Conservation (phyloP, 1,140 invertebrate genomes). For the Aradophagus sp. region DNA sequence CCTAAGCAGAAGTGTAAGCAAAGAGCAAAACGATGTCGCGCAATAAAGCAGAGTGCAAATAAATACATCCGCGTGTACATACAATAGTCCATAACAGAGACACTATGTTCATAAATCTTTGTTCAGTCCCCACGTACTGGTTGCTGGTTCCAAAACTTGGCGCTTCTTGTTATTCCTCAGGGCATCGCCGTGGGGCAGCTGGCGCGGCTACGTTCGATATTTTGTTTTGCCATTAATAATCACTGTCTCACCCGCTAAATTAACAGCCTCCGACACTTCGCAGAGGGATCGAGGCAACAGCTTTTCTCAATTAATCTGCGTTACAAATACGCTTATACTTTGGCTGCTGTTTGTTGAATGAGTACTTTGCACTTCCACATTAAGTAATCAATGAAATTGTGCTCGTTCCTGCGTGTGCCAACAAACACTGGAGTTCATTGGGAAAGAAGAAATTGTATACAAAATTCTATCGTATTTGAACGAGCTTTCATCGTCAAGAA, state of each 20-base stretch:
- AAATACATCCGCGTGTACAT: constrained; percentile 54
- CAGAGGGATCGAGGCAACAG: constrained; percentile 51
- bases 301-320: constrained; percentile 60
- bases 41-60: constrained; percentile 51
- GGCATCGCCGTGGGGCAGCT: constrained; percentile 57
- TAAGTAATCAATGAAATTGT: constrained; percentile 19
- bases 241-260: constrained; percentile 57
- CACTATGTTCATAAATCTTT: constrained; percentile 55
- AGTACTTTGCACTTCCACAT: constrained; percentile 10
- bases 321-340: constrained; percentile 51
- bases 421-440: too few species aligned
- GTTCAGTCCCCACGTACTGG: constrained; percentile 47
- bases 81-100: constrained; percentile 53
- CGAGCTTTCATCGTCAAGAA: background rate
- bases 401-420: background rate
- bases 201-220: constrained; percentile 53
- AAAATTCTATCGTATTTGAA: too few species aligned
- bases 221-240: constrained; percentile 62
- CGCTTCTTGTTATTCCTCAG: constrained; percentile 60
- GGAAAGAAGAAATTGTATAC: too few species aligned
- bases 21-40: constrained; percentile 55
- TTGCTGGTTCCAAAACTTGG: constrained; percentile 55
- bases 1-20: constrained; percentile 40
- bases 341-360: constrained; percentile 23
- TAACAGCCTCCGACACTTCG: constrained; percentile 54